phyloP scores from a whole-genome alignment of 2,888 invertebrate genomes.

The Sycophila texana region DNA sequence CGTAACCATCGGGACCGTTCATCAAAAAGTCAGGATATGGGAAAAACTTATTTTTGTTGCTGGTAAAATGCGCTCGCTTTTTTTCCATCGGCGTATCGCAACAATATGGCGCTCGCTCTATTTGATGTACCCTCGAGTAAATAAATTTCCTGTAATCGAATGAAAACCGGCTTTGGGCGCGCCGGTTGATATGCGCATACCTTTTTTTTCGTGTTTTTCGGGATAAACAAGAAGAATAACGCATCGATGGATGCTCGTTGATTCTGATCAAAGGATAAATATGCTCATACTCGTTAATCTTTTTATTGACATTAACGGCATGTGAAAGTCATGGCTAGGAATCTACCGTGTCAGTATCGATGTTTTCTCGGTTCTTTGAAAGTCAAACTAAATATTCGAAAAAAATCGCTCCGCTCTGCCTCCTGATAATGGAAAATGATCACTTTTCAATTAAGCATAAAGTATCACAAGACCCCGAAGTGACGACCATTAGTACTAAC shows the following conservation, averaged over 20 bases:
- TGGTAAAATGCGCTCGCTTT: background rate
- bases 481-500: too few relatives aligned
- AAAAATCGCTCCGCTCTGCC: too few relatives aligned
- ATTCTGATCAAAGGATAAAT: too few relatives aligned
- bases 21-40: background rate
- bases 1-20: background rate
- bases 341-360: too few relatives aligned
- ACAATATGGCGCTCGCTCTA: background rate
- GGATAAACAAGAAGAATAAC: constrained; percentile 2
- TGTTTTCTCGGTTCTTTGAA: too few relatives aligned
- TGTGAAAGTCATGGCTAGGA: too few relatives aligned
- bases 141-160: constrained; percentile 31
- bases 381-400: too few relatives aligned
- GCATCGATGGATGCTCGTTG: background rate
- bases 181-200: background rate
- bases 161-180: background rate
- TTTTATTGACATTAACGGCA: too few relatives aligned
- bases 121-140: constrained; percentile 5
- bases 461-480: too few relatives aligned
- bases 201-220: background rate
- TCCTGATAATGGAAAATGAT: too few relatives aligned
- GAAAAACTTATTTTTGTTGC: constrained; percentile 21
- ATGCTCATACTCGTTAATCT: too few relatives aligned
- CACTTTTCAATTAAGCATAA: too few relatives aligned
- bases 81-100: background rate